These are phyloP conservation scores for Bombus superbus DNA, from an alignment of 1,140 invertebrate species.

Conservation along the genomic window DNA sequence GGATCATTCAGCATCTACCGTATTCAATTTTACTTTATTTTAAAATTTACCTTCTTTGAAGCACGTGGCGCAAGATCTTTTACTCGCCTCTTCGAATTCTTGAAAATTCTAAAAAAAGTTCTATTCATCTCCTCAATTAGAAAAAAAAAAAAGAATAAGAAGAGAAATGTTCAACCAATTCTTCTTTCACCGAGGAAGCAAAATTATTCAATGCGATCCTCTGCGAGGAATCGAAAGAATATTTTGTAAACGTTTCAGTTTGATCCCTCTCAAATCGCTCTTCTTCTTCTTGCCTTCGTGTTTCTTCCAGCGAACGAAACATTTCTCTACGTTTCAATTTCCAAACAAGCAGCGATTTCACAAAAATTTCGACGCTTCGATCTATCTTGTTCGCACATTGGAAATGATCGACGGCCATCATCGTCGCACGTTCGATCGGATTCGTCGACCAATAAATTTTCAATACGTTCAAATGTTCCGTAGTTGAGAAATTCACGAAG, in stretches of 20 bases:
- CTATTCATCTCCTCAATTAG: background rate
- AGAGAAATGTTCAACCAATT: no score
- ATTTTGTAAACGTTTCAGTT: background rate
- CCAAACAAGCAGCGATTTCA: background rate
- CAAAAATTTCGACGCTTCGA: background rate
- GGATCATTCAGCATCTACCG: no score
- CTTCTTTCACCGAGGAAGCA: background rate
- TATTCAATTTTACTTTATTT: background rate
- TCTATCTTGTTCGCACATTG: background rate
- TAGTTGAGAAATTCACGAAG: background rate
- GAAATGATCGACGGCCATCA: background rate
- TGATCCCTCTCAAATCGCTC: background rate
- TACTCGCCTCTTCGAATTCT: background rate
- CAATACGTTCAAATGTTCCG: background rate
- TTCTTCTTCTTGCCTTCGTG: background rate
- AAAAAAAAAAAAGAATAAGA: background rate
- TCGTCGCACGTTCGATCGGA: background rate
- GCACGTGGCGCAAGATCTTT: background rate
- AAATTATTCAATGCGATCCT: background rate
- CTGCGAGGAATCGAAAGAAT: background rate
- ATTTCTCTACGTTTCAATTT: background rate
- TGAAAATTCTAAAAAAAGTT: background rate
- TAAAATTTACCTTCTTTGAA: background rate
- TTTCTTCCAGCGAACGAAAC: background rate
- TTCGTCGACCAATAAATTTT: slow-evolving; percentile 18